Base-by-base conservation (phyloP, 1,140 invertebrate species). In the Hyles euphorbiae region DNA sequence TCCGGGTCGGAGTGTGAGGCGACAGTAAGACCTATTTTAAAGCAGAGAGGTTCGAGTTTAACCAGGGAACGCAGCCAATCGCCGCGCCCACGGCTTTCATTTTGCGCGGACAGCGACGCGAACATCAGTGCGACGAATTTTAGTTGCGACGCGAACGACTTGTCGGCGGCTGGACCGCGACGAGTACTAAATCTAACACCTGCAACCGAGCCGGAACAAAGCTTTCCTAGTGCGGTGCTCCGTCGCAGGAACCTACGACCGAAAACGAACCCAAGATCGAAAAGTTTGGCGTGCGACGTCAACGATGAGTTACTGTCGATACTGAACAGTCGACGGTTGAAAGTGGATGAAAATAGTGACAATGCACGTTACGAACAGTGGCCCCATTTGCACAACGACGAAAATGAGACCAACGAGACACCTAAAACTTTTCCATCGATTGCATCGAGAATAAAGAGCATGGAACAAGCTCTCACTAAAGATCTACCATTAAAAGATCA, bases 61-160 rank as follows among this genome's bases (percentile, higher is more conserved):
- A 89, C 88, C 60, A 89, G 90, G 68, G 90, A 91, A 78, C 90
- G 90, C 61, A 89, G 89, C 78, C 87, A 89, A 83, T 90, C 90
- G 34, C 88, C 89, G 60, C 87, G 90, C 76, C 89, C 89, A 68
- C 88, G 90, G 56, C 82, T 92, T 60, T 91, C 91, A 33, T 91
- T 91, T 72, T 90, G 90, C 69, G 86, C 85, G 58, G 89, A 90
- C 73, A 87, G 84, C 68, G 86, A 87, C 67, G 71, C 76, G 63
- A 80, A 78, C 65, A 81, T 81, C 74, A 74, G 78, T 77, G 74
- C 74, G 67, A 79, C 77, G 64, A 87, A 85, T 79, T 82, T 87
- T 70, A 81, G 70, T 82, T 70, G 75, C 67, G 82, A 88, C 65
- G 67, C 75, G 67, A 80, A 66, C 79, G 85, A 83, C 79, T 73